A percentile compares a stretch with the other conserved stretches of the same genome.
Evolutionary conservation across 2,797 vertebrate genomes (phyloP).

Genomic region (Hoplostethus atlanticus): DNA sequence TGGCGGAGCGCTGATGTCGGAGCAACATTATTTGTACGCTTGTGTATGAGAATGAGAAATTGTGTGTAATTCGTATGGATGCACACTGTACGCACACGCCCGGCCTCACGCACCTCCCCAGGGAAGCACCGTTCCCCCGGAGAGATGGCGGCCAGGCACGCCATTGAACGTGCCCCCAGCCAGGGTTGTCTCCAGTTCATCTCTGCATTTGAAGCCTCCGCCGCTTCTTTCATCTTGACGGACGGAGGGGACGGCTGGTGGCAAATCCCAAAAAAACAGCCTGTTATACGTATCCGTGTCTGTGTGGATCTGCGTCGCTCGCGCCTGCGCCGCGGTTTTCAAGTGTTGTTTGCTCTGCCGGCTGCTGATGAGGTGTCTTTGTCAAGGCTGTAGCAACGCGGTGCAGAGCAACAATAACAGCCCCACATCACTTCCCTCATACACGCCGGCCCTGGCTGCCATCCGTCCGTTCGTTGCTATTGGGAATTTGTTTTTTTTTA

Average conservation of each 20-base stretch:
- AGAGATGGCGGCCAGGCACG: conserved; percentile 23
- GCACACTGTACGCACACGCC: neutral
- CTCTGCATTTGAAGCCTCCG: conserved; percentile 11
- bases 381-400: conserved; percentile 39
- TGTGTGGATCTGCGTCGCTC: neutral
- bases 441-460: conserved; percentile 13
- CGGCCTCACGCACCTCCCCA: conserved; percentile 7
- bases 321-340: neutral
- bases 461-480: conserved; percentile 17
- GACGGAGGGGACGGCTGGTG: conserved; percentile 3
- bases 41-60: neutral
- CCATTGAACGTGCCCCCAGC: conserved; percentile 22
- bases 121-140: neutral
- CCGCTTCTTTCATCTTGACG: conserved; percentile 30
- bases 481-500: conserved; percentile 41
- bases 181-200: conserved; percentile 41
- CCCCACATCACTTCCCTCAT: conserved; percentile 17
- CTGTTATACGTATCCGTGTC: neutral
- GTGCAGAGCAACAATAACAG: conserved; percentile 13
- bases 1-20: neutral
- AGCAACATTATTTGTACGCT: neutral
- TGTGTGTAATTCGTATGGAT: conserved; percentile 4
- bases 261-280: neutral
- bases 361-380: conserved; percentile 37
- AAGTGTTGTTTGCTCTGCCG: conserved; percentile 16